Conservation (phyloP, 2,888 invertebrate species). For the Resseliella maxima region DNA sequence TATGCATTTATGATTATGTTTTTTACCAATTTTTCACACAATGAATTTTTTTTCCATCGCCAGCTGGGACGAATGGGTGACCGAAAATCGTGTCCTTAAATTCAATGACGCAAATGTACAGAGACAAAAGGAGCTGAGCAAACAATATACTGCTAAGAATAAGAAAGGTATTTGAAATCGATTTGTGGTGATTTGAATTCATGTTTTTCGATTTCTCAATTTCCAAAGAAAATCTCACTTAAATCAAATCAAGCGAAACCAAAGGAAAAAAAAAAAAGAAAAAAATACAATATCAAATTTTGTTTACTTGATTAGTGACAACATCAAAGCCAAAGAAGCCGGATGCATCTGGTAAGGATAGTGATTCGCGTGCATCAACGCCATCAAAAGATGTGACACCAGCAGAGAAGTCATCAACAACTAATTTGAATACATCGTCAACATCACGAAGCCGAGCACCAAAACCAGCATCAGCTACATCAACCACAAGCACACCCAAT, state of each 20-base stretch:
- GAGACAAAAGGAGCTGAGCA: slow-evolving; percentile 86
- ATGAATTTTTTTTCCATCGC: neutral
- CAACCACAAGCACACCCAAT: slow-evolving; percentile 57
- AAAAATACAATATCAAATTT: neutral
- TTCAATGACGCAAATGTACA: slow-evolving; percentile 90
- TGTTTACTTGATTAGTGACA: slow-evolving; percentile 4
- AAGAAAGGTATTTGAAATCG: slow-evolving; percentile 70
- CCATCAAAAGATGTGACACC: slow-evolving; percentile 72
- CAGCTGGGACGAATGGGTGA: slow-evolving; percentile 93
- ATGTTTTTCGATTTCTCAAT: slow-evolving; percentile 59
- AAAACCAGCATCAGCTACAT: slow-evolving; percentile 59
- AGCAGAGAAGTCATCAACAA: slow-evolving; percentile 68
- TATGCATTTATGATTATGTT: neutral
- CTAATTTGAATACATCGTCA: slow-evolving; percentile 60
- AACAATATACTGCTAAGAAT: slow-evolving; percentile 79
- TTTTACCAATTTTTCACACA: neutral
- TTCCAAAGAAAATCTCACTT: slow-evolving; percentile 56
- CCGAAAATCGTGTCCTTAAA: slow-evolving; percentile 89
- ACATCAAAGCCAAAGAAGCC: slow-evolving; percentile 65
- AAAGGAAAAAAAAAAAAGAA: no score
- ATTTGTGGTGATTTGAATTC: neutral
- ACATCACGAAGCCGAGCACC: slow-evolving; percentile 61
- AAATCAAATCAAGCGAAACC: no score
- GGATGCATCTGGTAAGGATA: slow-evolving; percentile 62
- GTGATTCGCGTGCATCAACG: slow-evolving; percentile 73